Conservation (phyloP, 2,797 vertebrate species). For the Spatula versicolor region DNA sequence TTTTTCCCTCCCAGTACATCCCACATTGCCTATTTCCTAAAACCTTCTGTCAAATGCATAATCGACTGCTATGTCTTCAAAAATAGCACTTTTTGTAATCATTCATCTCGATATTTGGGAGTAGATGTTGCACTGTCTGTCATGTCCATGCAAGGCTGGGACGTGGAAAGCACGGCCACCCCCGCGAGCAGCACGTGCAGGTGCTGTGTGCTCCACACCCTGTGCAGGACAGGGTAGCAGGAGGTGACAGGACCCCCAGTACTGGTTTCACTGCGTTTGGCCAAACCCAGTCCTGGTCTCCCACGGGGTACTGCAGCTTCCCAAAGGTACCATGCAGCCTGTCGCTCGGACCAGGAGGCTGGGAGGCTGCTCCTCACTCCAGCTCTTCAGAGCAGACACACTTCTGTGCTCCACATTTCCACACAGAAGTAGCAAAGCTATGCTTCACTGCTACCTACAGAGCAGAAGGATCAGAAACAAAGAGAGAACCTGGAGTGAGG, state of each 20-base stretch:
- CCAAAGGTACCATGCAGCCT: background rate
- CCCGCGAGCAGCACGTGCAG: background rate
- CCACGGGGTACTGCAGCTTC: background rate
- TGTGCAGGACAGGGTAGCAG: background rate
- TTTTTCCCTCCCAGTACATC: slow-evolving; percentile 82
- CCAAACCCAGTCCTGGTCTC: background rate
- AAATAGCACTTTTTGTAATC: slow-evolving; percentile 77
- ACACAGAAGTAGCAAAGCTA: background rate
- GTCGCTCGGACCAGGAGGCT: fast-evolving
- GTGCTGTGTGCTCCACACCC: background rate
- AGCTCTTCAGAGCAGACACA: background rate
- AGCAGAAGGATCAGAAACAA: background rate
- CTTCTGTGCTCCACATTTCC: background rate
- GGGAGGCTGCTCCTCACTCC: background rate
- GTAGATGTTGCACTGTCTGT: slow-evolving; percentile 65
- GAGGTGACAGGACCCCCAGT: background rate
- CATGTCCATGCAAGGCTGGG: slow-evolving; percentile 34
- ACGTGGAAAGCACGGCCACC: background rate
- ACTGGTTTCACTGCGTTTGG: background rate
- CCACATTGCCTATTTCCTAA: slow-evolving; percentile 85
- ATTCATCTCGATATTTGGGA: slow-evolving; percentile 73
- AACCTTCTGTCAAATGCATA: slow-evolving; percentile 85
- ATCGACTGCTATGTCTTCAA: slow-evolving; percentile 81
- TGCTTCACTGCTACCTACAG: background rate
- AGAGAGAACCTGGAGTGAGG: background rate